Evolutionary conservation across 1,140 invertebrate genomes (phyloP), one percentile per base, ranked within the genome.

Genomic region (Pachypeltis micranthus): DNA sequence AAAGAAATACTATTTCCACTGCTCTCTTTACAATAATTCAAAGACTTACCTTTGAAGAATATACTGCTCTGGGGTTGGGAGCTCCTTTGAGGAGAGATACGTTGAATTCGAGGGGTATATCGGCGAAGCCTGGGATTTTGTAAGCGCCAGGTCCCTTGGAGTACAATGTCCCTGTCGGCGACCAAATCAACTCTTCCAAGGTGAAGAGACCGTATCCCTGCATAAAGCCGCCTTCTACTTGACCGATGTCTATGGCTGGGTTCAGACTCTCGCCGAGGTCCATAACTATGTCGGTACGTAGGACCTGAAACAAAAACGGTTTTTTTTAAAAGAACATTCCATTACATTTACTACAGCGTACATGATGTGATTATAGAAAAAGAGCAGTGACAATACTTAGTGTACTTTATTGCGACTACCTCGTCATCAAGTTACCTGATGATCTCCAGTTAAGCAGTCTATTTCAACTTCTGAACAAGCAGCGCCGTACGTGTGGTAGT

Each of bases 161-260:
- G 62, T 84, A 85, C 25, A 93, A 73, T 25, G 79, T 83, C 25
- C 94, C 94, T 59, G 81, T 83, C 0, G 91, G 88, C 0, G 90
- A 88, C 70, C 89, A 90, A 57, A 91, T 83, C 10, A 93, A 76
- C 73, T 96, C 90, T 76, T 97, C 94, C 66, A 97, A 76, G 1
- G 90, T 90, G 70, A 90, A 96, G 44, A 96, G 72, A 2, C 94
- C 93, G 70, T 93, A 91, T 0, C 93, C 93, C 81, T 96, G 94
- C 67, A 90, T 82, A 69, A 95, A 96, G 0, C 80, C 94, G 28
- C 94, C 94, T 78, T 97, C 94, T 25, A 97, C 85, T 78, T 97
- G 94, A 0, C 93, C 94, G 70, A 97, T 90, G 69, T 98, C 94
- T 68, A 97, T 93, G 0, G 93, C 92, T 25, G 93, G 93, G 77